Base-by-base conservation (phyloP, 2,888 invertebrate species). In the Drosophila nr. perissopoda region DNA sequence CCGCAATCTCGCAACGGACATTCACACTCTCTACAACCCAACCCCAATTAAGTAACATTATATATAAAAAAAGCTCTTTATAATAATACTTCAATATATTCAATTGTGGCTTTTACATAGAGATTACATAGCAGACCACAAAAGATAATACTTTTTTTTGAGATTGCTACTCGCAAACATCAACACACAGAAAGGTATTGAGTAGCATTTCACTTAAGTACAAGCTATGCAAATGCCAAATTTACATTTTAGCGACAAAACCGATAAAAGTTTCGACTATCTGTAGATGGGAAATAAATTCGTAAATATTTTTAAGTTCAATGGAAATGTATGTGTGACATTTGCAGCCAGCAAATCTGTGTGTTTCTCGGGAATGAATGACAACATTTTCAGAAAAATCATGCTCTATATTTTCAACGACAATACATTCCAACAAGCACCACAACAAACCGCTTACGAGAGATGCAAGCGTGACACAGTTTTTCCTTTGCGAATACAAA, bases 191-290 rank as follows among this genome's bases (percentile, higher is more conserved):
- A 59, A 67, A 36, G 49, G 58, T 62, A 42, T 64, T 60, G 59
- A 51, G 51, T 57, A 58, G 61, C 69, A 87, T 79, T 81, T 77
- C 77, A 68, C 56, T 73, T 83, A 76, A 79, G 73, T 87, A 71
- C 71, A 82, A 74, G 64, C 78, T 71, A 83, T 86, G 72, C 72
- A 85, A 80, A 77, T 87, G 74, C 76, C 74, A 89, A 73, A 69
- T 63, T 64, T 58, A 48, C 40, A 52, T 59, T 60, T 57, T 38
- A 33, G 29, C 48, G 6, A n/a, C 11, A 25, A 7, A 6, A 56
- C n/a, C n/a, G 3, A 34, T 31, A 5, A 51, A 48, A 31, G 27
- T 29, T 49, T 59, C 1, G 25, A 27, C n/a, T 34, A 18, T 34
- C 52, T 70, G 49, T 38, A 45, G 65, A 60, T 51, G 16, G 31